Percentiles rank a stretch among this genome's conserved stretches.
These are phyloP conservation scores for Tachuris rubrigastra DNA, from an alignment of 2,113 vertebrate species.

Conservation along the genomic window DNA sequence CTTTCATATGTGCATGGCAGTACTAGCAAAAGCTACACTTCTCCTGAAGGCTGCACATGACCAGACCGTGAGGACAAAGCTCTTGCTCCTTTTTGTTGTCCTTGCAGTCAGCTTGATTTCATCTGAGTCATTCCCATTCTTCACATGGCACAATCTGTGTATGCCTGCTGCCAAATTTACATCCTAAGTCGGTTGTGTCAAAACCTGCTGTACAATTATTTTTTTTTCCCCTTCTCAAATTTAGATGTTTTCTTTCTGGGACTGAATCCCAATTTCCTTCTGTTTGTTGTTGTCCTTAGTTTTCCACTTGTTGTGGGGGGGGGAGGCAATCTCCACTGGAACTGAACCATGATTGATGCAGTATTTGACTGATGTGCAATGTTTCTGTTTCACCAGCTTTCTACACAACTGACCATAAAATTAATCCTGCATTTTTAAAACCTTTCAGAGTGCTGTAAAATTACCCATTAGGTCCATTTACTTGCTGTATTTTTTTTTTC, in stretches of 20 bases:
- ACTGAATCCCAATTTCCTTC: not conserved
- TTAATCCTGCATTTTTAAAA: not conserved
- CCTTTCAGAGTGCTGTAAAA: not conserved
- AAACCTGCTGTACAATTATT: not conserved
- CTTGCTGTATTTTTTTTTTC: not conserved
- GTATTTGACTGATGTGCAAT: not conserved
- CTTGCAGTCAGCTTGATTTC: not conserved
- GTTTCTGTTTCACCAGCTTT: slow-evolving; percentile 1
- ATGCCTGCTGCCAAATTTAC: not conserved
- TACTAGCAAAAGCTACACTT: not conserved
- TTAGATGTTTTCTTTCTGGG: not conserved
- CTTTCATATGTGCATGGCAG: not conserved
- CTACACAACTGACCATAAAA: not conserved
- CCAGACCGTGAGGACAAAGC: not conserved
- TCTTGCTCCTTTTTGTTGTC: not conserved
- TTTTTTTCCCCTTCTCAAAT: not conserved
- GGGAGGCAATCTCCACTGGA: not conserved
- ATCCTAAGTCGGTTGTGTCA: not conserved
- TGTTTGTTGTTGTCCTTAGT: not conserved
- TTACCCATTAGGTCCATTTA: not conserved
- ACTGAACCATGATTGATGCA: not conserved
- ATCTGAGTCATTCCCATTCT: not conserved
- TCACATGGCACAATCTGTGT: rapidly evolving
- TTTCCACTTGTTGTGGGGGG: rapidly evolving
- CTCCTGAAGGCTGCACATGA: not conserved